Percentiles rank a stretch among this genome's conserved stretches.
Evolutionary conservation across 2,888 invertebrate genomes (phyloP).

Genomic region (Myopa testacea): DNA sequence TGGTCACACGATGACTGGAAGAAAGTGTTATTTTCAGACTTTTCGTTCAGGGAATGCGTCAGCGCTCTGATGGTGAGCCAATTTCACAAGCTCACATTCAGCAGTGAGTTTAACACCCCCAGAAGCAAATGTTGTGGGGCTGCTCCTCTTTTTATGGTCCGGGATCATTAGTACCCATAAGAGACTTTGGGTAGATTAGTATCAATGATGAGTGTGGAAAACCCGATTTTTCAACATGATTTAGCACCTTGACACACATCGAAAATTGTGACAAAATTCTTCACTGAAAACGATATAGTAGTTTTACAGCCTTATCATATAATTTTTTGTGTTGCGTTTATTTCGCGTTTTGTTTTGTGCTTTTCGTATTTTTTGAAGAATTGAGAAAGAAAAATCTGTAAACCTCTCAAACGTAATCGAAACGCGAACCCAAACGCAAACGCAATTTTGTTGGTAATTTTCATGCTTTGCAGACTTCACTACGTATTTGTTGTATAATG

Average conservation of each 20-base stretch:
- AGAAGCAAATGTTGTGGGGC: neutral
- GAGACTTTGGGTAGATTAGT: neutral
- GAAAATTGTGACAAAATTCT: neutral
- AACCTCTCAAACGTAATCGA: no score
- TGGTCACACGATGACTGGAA: neutral
- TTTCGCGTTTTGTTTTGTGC: no score
- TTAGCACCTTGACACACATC: neutral
- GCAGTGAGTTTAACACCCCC: slow-evolving; percentile 6
- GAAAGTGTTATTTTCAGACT: slow-evolving; percentile 5
- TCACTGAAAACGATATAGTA: neutral
- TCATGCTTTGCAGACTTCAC: no score
- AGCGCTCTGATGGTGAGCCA: neutral
- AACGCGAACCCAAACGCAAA: no score
- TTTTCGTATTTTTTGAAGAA: no score
- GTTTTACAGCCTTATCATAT: neutral
- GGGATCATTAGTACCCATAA: neutral
- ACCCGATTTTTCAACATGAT: slow-evolving; percentile 8
- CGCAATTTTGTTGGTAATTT: no score
- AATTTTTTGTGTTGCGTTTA: neutral
- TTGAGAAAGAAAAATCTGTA: no score
- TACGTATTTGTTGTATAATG: no score
- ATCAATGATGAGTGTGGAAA: neutral
- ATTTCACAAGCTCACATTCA: slow-evolving; percentile 13
- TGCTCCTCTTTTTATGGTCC: neutral
- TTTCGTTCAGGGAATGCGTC: slow-evolving; percentile 3